A percentile compares a stretch with the other conserved stretches of the same genome.
Evolutionary conservation across 2,888 invertebrate species (phyloP).

Genomic region (Branchipolynoe longqiensis): DNA sequence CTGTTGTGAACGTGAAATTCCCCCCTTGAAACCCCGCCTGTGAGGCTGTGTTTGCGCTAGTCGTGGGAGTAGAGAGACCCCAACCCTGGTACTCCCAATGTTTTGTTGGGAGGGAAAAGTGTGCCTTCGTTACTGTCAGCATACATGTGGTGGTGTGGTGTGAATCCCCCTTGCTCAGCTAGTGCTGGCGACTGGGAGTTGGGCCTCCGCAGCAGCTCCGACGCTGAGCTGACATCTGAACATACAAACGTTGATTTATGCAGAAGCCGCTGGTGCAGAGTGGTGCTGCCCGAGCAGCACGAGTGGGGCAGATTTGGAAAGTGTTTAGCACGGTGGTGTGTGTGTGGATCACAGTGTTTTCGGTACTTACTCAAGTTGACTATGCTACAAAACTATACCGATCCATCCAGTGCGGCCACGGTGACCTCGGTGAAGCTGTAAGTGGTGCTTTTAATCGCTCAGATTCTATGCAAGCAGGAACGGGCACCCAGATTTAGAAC

Average conservation of each 20-base stretch:
- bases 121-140: no score
- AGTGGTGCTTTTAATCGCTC: conserved; percentile 38
- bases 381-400: conserved; percentile 57
- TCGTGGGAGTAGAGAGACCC: no score
- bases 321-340: conserved; percentile 30
- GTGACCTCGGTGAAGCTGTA: conserved; percentile 16
- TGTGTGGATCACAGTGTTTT: conserved; percentile 16
- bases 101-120: no score
- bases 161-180: no score
- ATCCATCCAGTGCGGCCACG: conserved; percentile 36
- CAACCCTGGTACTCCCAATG: no score
- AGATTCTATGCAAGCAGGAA: conserved; percentile 44
- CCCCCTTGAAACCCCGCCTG: no score
- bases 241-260: conserved; percentile 53
- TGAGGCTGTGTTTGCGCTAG: no score
- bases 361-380: conserved; percentile 51
- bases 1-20: no score
- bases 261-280: conserved; percentile 36
- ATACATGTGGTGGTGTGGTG: no score
- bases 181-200: conserved; percentile 29
- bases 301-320: conserved; percentile 10
- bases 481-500: conserved; percentile 52
- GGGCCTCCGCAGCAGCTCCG: conserved; percentile 19
- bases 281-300: conserved; percentile 35
- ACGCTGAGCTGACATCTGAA: conserved; percentile 24